phyloP scores from a whole-genome alignment of 2,888 invertebrate genomes.

The Drosophila parthenogenetica region DNA sequence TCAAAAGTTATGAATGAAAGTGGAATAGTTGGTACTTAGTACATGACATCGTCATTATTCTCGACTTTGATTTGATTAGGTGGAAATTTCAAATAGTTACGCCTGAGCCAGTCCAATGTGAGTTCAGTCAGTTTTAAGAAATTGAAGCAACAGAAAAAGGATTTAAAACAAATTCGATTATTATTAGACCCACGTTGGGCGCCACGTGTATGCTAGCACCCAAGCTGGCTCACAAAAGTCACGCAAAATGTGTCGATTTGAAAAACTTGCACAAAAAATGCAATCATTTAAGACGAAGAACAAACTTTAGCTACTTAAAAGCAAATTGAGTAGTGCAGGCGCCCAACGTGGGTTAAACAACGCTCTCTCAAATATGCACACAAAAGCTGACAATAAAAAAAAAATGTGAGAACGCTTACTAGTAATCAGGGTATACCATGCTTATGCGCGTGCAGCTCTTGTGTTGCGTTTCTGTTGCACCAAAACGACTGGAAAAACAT shows the following conservation, averaged over 20 bases:
- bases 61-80: slow-evolving; percentile 20
- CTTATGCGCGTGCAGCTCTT: slow-evolving; percentile 42
- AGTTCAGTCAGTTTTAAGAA: slow-evolving; percentile 15
- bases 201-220: neutral
- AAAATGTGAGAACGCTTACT: slow-evolving; percentile 41
- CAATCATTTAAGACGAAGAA: neutral
- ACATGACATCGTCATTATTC: slow-evolving; percentile 7
- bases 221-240: neutral
- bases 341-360: slow-evolving; percentile 3
- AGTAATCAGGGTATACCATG: slow-evolving; percentile 39
- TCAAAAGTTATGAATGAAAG: slow-evolving; percentile 25
- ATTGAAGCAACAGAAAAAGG: too few species aligned
- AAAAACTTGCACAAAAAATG: neutral
- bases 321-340: neutral
- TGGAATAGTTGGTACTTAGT: neutral
- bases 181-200: neutral
- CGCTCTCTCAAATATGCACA: neutral
- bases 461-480: slow-evolving; percentile 17
- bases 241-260: neutral
- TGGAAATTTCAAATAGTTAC: too few species aligned
- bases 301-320: too few species aligned
- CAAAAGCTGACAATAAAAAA: neutral
- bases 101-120: too few species aligned
- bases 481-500: slow-evolving; percentile 40
- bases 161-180: too few species aligned